phyloP scores from a whole-genome alignment of 92 coral and sea anemone species.

The Micromussa lordhowensis region DNA sequence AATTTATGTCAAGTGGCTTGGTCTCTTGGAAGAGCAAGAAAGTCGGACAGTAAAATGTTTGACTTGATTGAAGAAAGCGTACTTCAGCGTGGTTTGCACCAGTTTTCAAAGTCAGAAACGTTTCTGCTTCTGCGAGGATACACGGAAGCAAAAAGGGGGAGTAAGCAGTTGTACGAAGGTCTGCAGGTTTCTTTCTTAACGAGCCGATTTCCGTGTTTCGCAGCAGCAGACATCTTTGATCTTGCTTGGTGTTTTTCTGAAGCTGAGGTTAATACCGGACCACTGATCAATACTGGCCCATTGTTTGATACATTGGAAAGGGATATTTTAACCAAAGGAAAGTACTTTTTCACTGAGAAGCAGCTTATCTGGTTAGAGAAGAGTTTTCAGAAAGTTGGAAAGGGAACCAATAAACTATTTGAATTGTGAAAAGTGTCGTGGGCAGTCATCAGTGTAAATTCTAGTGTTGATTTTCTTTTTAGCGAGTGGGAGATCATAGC shows the following conservation, averaged over 20 bases:
- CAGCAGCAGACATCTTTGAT: background rate
- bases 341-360: background rate
- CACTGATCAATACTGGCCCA: background rate
- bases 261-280: background rate
- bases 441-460: no score
- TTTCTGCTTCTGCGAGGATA: constrained; percentile 9
- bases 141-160: constrained; percentile 6
- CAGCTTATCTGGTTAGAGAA: background rate
- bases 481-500: no score
- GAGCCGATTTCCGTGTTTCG: background rate
- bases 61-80: background rate
- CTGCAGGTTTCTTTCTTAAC: background rate
- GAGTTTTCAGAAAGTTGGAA: background rate
- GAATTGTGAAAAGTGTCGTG: background rate
- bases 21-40: constrained; percentile 13
- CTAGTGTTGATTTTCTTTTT: no score
- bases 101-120: background rate
- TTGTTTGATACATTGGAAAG: constrained; percentile 13
- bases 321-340: background rate
- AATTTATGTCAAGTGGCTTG: constrained; percentile 2
- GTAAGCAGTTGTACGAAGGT: background rate
- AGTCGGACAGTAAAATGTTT: background rate
- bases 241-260: constrained; percentile 12
- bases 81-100: background rate
- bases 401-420: background rate